Conservation (phyloP, 2,888 invertebrate genomes). For the Hetaerina titia region DNA sequence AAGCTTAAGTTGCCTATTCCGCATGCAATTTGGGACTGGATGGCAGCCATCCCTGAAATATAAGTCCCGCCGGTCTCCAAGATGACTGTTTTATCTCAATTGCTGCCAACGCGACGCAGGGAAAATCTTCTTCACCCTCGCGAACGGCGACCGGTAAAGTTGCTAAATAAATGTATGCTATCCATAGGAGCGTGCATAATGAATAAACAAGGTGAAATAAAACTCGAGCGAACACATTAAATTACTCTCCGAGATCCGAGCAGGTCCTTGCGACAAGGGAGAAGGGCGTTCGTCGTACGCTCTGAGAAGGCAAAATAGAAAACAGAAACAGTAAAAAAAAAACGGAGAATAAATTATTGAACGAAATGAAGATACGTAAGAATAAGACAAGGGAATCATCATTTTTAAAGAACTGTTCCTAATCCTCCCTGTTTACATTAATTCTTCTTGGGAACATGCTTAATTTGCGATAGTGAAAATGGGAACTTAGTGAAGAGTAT, state of each 20-base stretch:
- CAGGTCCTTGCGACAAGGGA: neutral
- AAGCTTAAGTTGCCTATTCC: too few relatives aligned
- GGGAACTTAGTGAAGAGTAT: too few relatives aligned
- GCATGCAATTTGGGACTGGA: too few relatives aligned
- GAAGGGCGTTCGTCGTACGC: neutral
- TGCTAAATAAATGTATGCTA: neutral
- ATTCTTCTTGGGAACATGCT: too few relatives aligned
- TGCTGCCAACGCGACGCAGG: neutral
- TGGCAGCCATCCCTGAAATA: neutral
- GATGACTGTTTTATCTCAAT: neutral
- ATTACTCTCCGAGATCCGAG: neutral
- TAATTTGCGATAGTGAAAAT: too few relatives aligned
- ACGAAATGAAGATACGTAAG: too few relatives aligned
- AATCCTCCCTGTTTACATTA: too few relatives aligned
- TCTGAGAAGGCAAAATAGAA: neutral
- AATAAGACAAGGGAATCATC: too few relatives aligned
- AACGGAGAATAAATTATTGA: neutral
- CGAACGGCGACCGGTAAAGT: neutral
- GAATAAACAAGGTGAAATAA: neutral
- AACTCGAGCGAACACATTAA: neutral
- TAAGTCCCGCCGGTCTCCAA: neutral
- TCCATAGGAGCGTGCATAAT: neutral
- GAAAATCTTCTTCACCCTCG: neutral
- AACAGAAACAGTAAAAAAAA: neutral
- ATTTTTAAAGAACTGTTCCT: too few relatives aligned